Evolutionary conservation across 2,113 vertebrate species (phyloP).

Genomic region (Carassius carassius): DNA sequence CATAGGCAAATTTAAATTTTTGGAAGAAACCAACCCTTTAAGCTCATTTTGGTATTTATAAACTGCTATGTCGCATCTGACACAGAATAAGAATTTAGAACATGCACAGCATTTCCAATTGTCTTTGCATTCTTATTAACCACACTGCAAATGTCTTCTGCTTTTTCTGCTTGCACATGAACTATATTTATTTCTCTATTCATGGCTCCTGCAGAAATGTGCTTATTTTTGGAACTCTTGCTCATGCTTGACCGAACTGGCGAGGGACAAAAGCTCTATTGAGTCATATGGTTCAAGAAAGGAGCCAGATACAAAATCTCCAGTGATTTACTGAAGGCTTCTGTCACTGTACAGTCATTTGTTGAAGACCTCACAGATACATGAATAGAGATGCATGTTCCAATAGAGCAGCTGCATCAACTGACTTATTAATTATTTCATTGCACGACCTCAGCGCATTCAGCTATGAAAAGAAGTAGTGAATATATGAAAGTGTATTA

Average conservation of each 20-base stretch:
- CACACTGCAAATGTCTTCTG: constrained; percentile 1
- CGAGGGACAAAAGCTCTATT: constrained; percentile 37
- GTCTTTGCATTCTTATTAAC: not conserved
- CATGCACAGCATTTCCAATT: not conserved
- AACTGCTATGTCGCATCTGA: not conserved
- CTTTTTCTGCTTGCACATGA: constrained; percentile 10
- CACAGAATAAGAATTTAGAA: not conserved
- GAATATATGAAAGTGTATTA: not conserved
- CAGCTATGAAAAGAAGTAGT: constrained; percentile 14
- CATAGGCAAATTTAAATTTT: no score
- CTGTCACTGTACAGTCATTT: not conserved
- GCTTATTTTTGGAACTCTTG: constrained; percentile 34
- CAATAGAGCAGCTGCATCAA: constrained; percentile 36
- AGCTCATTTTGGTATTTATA: not conserved
- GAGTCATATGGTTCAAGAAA: constrained; percentile 24
- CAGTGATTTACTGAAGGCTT: not conserved
- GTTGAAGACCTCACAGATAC: not conserved
- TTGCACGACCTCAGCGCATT: not conserved
- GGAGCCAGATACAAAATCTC: constrained; percentile 31
- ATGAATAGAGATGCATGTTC: not conserved
- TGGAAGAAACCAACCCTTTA: not conserved
- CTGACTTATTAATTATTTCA: not conserved
- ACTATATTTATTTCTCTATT: constrained; percentile 29
- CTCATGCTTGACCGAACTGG: constrained; percentile 27
- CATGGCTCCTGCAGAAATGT: constrained; percentile 21